Conservation (phyloP, 1,140 invertebrate species). For the Cherax destructor region DNA sequence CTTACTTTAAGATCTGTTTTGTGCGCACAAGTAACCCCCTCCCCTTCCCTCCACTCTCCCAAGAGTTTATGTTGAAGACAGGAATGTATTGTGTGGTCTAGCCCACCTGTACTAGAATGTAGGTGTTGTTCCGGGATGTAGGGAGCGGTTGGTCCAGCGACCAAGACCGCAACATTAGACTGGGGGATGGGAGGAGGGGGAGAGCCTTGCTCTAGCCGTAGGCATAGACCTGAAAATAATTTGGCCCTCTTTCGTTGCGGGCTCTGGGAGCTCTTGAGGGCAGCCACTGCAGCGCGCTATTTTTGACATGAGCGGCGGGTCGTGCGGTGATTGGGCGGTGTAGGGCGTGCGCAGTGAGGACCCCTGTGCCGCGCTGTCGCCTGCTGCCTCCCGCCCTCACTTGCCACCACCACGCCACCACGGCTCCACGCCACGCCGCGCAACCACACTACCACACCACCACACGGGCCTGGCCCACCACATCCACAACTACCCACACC, state of each 20-base stretch:
- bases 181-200: background rate
- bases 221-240: slow-evolving; percentile 66
- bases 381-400: slow-evolving; percentile 50
- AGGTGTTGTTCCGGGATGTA: background rate
- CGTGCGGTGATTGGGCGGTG: slow-evolving; percentile 31
- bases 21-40: background rate
- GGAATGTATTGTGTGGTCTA: background rate
- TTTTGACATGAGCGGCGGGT: slow-evolving; percentile 54
- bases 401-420: slow-evolving; percentile 62
- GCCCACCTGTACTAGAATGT: background rate
- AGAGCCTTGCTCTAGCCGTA: slow-evolving; percentile 46
- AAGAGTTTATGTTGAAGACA: slow-evolving; percentile 12
- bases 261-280: slow-evolving; percentile 47
- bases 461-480: slow-evolving; percentile 40
- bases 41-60: background rate
- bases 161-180: background rate
- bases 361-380: slow-evolving; percentile 23
- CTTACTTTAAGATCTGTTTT: slow-evolving; percentile 10
- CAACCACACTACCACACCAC: slow-evolving; percentile 65
- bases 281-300: slow-evolving; percentile 51
- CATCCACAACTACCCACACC: slow-evolving; percentile 46
- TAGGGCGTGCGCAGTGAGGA: slow-evolving; percentile 15
- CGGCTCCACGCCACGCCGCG: slow-evolving; percentile 65
- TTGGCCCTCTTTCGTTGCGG: slow-evolving; percentile 57
- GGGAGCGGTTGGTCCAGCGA: background rate